Evolutionary conservation across 2,797 vertebrate genomes (phyloP).

Genomic region (Picus viridis): DNA sequence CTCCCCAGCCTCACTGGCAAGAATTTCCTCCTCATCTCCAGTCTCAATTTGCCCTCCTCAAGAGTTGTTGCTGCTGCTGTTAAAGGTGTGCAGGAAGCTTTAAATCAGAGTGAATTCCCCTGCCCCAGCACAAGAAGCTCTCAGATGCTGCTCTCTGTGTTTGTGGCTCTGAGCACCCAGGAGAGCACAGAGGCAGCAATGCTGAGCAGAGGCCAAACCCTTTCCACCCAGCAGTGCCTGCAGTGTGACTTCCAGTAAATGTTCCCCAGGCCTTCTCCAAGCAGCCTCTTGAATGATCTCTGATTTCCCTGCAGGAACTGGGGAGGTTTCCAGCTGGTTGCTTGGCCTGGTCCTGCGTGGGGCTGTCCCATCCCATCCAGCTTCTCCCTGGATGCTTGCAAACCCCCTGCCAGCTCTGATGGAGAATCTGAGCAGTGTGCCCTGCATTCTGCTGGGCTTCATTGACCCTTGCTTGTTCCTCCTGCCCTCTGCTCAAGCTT

Average conservation of each 20-base stretch:
- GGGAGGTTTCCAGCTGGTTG: slow-evolving; percentile 1
- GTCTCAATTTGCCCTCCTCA: too few relatives aligned
- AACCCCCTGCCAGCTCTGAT: not conserved
- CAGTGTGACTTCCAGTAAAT: slow-evolving; percentile 55
- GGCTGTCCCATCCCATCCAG: not conserved
- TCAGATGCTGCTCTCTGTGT: not conserved
- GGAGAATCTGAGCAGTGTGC: not conserved
- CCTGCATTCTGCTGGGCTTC: not conserved
- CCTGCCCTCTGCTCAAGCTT: not conserved
- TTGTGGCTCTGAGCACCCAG: not conserved
- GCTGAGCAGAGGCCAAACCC: not conserved
- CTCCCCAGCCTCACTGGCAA: too few relatives aligned
- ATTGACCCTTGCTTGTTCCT: not conserved
- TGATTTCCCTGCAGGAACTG: slow-evolving; percentile 43
- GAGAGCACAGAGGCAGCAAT: not conserved
- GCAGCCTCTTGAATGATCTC: slow-evolving; percentile 40
- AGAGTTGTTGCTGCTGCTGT: not conserved
- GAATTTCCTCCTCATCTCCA: too few relatives aligned
- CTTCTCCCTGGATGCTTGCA: not conserved
- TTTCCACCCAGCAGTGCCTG: not conserved
- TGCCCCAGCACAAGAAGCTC: not conserved
- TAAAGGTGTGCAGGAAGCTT: not conserved
- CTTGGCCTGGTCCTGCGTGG: not conserved
- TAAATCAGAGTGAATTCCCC: not conserved
- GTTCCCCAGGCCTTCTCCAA: slow-evolving; percentile 17